A percentile compares a stretch with the other conserved stretches of the same genome.
phyloP scores from a whole-genome alignment of 2,113 vertebrate species.

The Dasypus novemcinctus region DNA sequence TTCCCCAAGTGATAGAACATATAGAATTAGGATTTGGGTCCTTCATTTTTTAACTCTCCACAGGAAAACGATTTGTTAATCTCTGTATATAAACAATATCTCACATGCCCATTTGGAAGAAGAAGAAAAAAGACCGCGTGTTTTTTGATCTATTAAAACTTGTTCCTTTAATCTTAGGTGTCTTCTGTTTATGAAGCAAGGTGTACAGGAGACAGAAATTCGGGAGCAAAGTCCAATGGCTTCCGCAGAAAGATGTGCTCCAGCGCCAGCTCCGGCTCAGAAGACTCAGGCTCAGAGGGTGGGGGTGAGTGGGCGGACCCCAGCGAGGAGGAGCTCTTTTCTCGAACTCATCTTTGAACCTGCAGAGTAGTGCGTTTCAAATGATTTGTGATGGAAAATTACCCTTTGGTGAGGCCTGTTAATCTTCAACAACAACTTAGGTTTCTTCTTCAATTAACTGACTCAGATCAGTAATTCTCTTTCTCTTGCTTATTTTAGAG shows the following conservation, averaged over 20 bases:
- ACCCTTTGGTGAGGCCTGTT: slow-evolving; percentile 85
- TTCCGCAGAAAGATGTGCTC: slow-evolving; percentile 84
- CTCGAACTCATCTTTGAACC: slow-evolving; percentile 87
- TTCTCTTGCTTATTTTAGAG: slow-evolving; percentile 88
- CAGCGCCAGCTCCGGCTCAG: slow-evolving; percentile 87
- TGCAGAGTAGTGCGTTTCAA: slow-evolving; percentile 80
- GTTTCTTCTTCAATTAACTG: slow-evolving; percentile 90
- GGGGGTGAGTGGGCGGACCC: slow-evolving; percentile 86
- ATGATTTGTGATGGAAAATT: slow-evolving; percentile 77
- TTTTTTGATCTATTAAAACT: slow-evolving; percentile 71
- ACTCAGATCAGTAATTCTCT: slow-evolving; percentile 88
- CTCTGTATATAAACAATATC: neutral
- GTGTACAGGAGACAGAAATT: slow-evolving; percentile 84
- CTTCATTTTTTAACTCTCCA: neutral
- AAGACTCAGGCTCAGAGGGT: slow-evolving; percentile 87
- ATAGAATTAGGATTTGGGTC: neutral
- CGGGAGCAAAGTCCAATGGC: slow-evolving; percentile 81
- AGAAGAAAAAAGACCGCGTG: neutral
- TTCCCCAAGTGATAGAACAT: neutral
- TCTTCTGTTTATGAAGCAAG: slow-evolving; percentile 94
- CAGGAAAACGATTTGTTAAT: neutral
- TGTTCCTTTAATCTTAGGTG: slow-evolving; percentile 86
- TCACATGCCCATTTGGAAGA: neutral
- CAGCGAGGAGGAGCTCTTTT: slow-evolving; percentile 85
- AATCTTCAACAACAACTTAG: slow-evolving; percentile 87